These are phyloP conservation scores for Steatocranus sp. DNA, from an alignment of 2,797 vertebrate genomes.

Conservation along the genomic window DNA sequence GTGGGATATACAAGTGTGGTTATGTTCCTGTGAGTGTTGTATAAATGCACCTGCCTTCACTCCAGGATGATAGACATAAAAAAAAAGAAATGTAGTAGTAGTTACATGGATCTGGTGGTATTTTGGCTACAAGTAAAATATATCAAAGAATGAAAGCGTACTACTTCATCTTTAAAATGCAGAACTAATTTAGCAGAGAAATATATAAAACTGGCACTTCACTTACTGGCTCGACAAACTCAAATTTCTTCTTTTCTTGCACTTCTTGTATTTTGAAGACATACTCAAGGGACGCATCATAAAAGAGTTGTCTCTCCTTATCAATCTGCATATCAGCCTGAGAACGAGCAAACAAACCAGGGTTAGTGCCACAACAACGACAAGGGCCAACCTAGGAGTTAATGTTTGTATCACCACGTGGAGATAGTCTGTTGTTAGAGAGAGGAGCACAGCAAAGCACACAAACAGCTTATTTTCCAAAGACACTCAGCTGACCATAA, in stretches of 20 bases:
- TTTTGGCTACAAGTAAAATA: background rate
- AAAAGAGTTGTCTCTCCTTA: slow-evolving; percentile 93
- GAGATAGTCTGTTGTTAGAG: background rate
- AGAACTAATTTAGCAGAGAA: background rate
- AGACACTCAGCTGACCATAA: background rate
- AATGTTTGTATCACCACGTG: slow-evolving; percentile 23
- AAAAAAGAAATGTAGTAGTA: slow-evolving; percentile 1
- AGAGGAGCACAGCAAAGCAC: slow-evolving; percentile 1
- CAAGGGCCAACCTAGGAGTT: slow-evolving; percentile 13
- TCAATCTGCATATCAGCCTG: slow-evolving; percentile 94
- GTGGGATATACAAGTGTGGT: background rate
- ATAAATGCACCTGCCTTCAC: background rate
- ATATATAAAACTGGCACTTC: background rate
- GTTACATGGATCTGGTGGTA: background rate
- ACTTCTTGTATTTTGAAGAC: slow-evolving; percentile 99
- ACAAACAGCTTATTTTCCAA: slow-evolving; percentile 14
- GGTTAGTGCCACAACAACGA: slow-evolving; percentile 22
- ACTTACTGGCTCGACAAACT: slow-evolving; percentile 97
- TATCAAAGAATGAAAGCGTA: background rate
- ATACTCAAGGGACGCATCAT: slow-evolving; percentile 95
- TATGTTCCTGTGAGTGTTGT: background rate
- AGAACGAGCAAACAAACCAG: slow-evolving; percentile 50
- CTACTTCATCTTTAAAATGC: background rate
- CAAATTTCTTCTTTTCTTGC: slow-evolving; percentile 98
- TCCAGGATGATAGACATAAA: background rate